Conservation (phyloP, 2,888 invertebrate genomes). For the Sinhomidia bicolor region DNA sequence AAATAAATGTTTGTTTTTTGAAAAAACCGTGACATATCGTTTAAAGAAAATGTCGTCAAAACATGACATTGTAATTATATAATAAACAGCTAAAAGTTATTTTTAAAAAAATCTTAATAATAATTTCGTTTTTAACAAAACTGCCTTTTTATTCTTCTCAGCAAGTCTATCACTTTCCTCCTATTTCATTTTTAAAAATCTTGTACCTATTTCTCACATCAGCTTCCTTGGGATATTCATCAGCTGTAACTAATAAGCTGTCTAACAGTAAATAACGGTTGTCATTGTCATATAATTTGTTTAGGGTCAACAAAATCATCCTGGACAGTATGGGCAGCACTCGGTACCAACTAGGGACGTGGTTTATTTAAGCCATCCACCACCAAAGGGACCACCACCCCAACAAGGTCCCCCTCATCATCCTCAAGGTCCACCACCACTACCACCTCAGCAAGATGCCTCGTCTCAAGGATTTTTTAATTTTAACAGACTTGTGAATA, state of each 20-base stretch:
- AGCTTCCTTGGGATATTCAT: too few species aligned
- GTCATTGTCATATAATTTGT: neutral
- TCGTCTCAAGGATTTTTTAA: slow-evolving; percentile 68
- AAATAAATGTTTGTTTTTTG: too few species aligned
- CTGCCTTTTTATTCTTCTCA: too few species aligned
- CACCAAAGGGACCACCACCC: slow-evolving; percentile 17
- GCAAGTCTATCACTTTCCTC: neutral
- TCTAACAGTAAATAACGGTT: too few species aligned
- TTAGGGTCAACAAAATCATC: slow-evolving; percentile 43
- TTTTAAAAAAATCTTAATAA: neutral
- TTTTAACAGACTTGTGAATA: slow-evolving; percentile 74
- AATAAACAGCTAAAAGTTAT: neutral
- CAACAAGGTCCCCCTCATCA: neutral
- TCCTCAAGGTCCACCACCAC: neutral
- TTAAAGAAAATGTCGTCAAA: too few species aligned
- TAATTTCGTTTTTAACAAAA: neutral
- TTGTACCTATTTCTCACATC: neutral
- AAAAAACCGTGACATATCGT: too few species aligned
- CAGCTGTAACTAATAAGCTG: too few species aligned
- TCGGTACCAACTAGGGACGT: slow-evolving; percentile 58
- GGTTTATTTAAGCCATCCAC: slow-evolving; percentile 57
- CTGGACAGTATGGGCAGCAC: slow-evolving; percentile 63
- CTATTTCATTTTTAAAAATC: neutral
- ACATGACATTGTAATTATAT: too few species aligned
- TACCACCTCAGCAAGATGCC: slow-evolving; percentile 40